These are phyloP conservation scores for Drepana falcataria DNA, from an alignment of 2,888 invertebrate species.

Conservation along the genomic window DNA sequence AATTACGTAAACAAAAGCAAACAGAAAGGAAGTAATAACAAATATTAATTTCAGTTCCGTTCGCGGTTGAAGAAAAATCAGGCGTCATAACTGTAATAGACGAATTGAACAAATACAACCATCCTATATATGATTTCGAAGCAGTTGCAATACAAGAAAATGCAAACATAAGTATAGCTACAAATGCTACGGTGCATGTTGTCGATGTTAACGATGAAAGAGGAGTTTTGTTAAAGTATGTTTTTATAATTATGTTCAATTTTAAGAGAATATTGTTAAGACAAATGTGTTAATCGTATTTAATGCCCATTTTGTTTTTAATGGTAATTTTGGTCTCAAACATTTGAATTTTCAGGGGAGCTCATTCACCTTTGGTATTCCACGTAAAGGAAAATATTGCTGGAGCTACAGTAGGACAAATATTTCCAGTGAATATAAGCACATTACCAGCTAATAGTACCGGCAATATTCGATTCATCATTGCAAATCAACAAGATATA, in stretches of 20 bases:
- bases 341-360: slow-evolving; percentile 73
- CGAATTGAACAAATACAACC: slow-evolving; percentile 82
- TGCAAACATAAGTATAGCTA: slow-evolving; percentile 82
- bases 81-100: slow-evolving; percentile 93
- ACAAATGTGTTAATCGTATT: slow-evolving; percentile 5
- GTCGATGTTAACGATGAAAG: slow-evolving; percentile 87
- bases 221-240: slow-evolving; percentile 81
- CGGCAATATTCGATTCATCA: slow-evolving; percentile 82
- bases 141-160: slow-evolving; percentile 85
- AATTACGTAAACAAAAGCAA: background rate
- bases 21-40: background rate
- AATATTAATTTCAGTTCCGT: slow-evolving; percentile 84
- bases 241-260: slow-evolving; percentile 7
- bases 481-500: slow-evolving; percentile 90
- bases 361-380: slow-evolving; percentile 85
- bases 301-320: background rate
- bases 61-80: slow-evolving; percentile 92
- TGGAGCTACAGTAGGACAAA: slow-evolving; percentile 85
- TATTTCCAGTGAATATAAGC: slow-evolving; percentile 79
- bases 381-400: slow-evolving; percentile 87
- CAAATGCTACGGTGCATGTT: slow-evolving; percentile 90
- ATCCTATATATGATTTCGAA: slow-evolving; percentile 87
- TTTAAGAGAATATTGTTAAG: no score
- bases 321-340: slow-evolving; percentile 15
- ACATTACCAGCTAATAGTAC: slow-evolving; percentile 43